phyloP scores from a whole-genome alignment of 2,797 vertebrate species.

The Myotis pilosus region DNA sequence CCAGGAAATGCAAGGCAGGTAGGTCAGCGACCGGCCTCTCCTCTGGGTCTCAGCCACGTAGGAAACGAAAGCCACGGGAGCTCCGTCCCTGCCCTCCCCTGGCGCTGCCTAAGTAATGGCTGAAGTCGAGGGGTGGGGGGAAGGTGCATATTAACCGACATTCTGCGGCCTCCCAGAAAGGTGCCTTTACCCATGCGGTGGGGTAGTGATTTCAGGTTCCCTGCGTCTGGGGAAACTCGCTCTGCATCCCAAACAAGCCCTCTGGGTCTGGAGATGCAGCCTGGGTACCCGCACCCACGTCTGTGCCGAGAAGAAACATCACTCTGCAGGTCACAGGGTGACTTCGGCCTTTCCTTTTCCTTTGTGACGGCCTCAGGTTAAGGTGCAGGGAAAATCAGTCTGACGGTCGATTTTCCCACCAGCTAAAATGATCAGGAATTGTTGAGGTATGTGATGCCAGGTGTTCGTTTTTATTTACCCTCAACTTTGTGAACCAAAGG shows the following conservation, averaged over 20 bases:
- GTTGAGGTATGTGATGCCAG: not conserved
- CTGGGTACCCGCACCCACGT: rapidly evolving
- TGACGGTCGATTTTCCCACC: not conserved
- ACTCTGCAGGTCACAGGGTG: not conserved
- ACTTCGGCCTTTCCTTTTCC: not conserved
- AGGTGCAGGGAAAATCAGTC: not conserved
- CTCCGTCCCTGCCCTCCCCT: not conserved
- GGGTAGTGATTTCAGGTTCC: not conserved
- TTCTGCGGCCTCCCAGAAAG: not conserved
- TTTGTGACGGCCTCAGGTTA: not conserved
- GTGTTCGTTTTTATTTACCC: not conserved
- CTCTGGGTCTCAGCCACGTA: not conserved
- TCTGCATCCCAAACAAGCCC: not conserved
- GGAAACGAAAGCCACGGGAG: not conserved
- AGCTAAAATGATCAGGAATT: not conserved
- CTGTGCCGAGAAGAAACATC: not conserved
- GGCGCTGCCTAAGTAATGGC: not conserved
- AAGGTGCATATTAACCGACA: not conserved
- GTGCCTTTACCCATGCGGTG: not conserved
- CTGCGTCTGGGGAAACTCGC: not conserved
- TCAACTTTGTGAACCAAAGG: not conserved
- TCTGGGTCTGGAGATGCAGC: not conserved
- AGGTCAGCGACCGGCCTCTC: not conserved
- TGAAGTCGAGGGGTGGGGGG: not conserved
- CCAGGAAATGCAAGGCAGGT: conserved; percentile 13